These are phyloP conservation scores for Pseudoatta argentina DNA, from an alignment of 1,140 invertebrate species.

Conservation along the genomic window DNA sequence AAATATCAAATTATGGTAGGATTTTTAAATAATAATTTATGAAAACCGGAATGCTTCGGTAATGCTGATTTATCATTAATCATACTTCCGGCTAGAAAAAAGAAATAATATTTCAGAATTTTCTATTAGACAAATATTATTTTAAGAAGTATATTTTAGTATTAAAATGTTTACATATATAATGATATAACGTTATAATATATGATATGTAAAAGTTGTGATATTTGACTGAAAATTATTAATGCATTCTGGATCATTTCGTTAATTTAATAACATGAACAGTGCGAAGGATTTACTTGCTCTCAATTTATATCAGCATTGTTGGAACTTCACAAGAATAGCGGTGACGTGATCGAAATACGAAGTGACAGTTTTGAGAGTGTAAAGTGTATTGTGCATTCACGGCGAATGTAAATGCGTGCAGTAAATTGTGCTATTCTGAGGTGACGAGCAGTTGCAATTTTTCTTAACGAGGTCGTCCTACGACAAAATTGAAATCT, in stretches of 20 bases:
- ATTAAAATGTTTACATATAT: too few relatives aligned
- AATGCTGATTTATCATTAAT: slow-evolving; percentile 22
- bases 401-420: slow-evolving; percentile 3
- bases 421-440: slow-evolving; percentile 10
- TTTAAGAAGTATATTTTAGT: not conserved
- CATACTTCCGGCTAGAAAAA: not conserved
- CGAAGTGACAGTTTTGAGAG: not conserved
- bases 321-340: not conserved
- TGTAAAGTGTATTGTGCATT: not conserved
- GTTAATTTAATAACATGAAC: slow-evolving; percentile 2
- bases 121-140: not conserved
- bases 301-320: not conserved
- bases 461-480: slow-evolving; percentile 39
- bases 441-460: slow-evolving; percentile 5
- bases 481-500: slow-evolving; percentile 53
- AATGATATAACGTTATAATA: not conserved
- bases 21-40: not conserved
- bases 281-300: not conserved
- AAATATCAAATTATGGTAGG: not conserved
- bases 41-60: not conserved
- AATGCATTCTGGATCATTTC: not conserved
- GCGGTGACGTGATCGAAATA: not conserved
- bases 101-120: slow-evolving; percentile 2
- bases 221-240: not conserved
- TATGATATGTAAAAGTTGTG: not conserved